Base-by-base conservation (phyloP, 2,888 invertebrate species). In the Arctia plantaginis region DNA sequence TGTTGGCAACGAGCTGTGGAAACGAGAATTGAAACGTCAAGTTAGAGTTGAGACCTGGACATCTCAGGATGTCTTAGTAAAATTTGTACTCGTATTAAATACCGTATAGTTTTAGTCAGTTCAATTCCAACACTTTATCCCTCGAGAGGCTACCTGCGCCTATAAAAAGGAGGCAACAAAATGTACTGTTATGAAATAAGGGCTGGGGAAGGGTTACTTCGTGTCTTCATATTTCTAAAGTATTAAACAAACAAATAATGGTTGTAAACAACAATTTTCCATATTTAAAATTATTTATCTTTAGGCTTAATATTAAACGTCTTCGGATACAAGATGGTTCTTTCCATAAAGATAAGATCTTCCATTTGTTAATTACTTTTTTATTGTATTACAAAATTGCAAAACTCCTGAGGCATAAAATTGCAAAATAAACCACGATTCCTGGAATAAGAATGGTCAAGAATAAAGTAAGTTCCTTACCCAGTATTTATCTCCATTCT, bases 1-100 rank as follows among this genome's bases (percentile, higher is more conserved):
- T 99, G 94, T 99, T 99, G 69, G 98, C 98, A 65, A 98, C 98
- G 88, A 98, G 96, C 99, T 99, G 95, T 6, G 95, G 68, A 39
- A 62, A n/a, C 23, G 39, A 13, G 59, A 41, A 70, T 20, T n/a
- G 3, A 62, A 27, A 64, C 0, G 20, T 18, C 7, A 30, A 30
- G 8, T 62, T 62, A 55, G n/a, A 23, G 2, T 55, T 55, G 51
- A n/a, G 10, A n/a, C 0, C 47, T 20, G 20, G 18, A 44, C 3
- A 44, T 44, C 6, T 6, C 23, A 23, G 47, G 47, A 20, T 47
- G 18, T 47, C 51, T 8, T 23, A 7, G 20, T 51, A 51, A 51
- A 20, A 51, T 1, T 10, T 51, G 23, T 51, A 23, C 51, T 51
- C 23, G 51, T 1, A 51, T 20, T 51, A 0, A 51, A 51, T 23